Evolutionary conservation across 2,888 invertebrate species (phyloP), one percentile per base, ranked within the genome.

Genomic region (Heliconius erato): DNA sequence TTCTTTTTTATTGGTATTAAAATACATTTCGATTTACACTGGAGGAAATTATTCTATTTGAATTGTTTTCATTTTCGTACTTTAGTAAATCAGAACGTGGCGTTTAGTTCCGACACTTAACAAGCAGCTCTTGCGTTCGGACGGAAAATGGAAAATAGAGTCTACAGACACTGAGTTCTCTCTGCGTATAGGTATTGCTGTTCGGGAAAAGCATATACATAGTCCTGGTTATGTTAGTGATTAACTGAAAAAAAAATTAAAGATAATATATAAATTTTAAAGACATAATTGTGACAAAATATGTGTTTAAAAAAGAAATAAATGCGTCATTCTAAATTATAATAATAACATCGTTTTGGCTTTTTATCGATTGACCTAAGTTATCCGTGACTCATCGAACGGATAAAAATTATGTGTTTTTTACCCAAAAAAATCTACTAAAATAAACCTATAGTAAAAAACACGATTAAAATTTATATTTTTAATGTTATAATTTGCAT

Each of bases 401-500:
- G 35, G 49, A 54, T 68, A 35, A 74, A 76, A 74, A 67, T 68
- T 74, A 74, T 54, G 32, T 23, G 49, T 54, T 32, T 68, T 79
- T 80, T 76, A 40, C 40, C 35, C 19, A n/a, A 76, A 67, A 74
- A 67, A 80, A 32, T 12, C 26, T 35, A 44, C 28, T 65, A 49
- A 80, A 54, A 81, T 67, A 49, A 76, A 77, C 23, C 26, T 28
- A 49, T 69, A 49, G n/a, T 49, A 67, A 54, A 79, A 35, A 65
- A 74, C n/a, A 59, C n/a, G 28, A 74, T 28, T 19, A 77, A 26
- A 54, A 28, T 69, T 69, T n/a, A n/a, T 65, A 65, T 40, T 71
- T 77, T 26, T 11, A 72, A 76, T 35, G n/a, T 71, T 78, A 78
- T 11, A 63, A 81, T 81, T 81, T 78, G 32, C 81, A 81, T 81